These are phyloP conservation scores for Triops cancriformis DNA, from an alignment of 1,140 invertebrate genomes.

Conservation along the genomic window DNA sequence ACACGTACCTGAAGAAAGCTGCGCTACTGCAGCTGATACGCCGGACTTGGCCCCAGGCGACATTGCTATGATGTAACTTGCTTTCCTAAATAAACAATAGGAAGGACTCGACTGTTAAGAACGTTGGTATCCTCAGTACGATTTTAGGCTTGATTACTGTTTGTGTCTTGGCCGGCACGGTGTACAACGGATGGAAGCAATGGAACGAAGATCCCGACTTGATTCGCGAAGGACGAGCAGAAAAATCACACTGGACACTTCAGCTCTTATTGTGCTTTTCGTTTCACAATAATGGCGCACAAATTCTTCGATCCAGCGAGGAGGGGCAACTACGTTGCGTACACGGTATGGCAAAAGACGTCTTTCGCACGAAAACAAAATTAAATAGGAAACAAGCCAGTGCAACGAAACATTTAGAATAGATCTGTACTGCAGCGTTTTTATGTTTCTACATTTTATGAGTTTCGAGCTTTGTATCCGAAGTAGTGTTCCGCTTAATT, in stretches of 20 bases:
- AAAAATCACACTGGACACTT: background rate
- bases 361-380: constrained; percentile 33
- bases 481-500: too few species aligned
- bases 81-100: background rate
- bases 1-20: constrained; percentile 1
- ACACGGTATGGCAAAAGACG: background rate
- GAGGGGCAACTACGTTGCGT: background rate
- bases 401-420: constrained; percentile 1
- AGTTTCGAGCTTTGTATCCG: too few species aligned
- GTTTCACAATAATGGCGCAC: background rate
- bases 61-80: constrained; percentile 16
- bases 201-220: background rate
- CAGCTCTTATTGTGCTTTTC: constrained; percentile 6
- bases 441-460: too few species aligned
- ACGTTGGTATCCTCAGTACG: background rate
- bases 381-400: background rate
- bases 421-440: too few species aligned
- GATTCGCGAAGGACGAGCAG: background rate
- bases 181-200: background rate
- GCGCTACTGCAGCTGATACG: background rate
- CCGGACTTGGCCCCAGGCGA: background rate
- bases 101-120: background rate
- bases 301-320: background rate
- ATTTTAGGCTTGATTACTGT: background rate
- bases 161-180: background rate